Evolutionary conservation across 2,113 vertebrate genomes (phyloP).

Genomic region (Carlito syrichta): DNA sequence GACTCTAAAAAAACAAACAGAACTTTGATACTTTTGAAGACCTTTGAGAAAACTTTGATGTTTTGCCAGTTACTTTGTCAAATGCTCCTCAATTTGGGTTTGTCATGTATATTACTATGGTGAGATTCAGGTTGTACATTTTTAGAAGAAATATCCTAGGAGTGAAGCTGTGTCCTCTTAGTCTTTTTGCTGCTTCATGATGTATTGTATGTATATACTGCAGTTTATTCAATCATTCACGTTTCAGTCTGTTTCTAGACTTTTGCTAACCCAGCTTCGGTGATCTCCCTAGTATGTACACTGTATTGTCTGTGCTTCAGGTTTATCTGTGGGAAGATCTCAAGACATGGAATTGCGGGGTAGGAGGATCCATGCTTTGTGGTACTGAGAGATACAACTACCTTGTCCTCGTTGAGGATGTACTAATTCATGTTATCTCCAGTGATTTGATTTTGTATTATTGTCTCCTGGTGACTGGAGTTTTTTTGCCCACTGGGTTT

Average conservation of each 20-base stretch:
- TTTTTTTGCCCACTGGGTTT: not conserved
- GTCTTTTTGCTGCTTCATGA: not conserved
- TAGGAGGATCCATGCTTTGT: fast-evolving
- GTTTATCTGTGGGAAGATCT: not conserved
- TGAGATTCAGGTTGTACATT: not conserved
- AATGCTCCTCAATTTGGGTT: not conserved
- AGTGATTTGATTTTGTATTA: not conserved
- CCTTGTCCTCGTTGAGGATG: not conserved
- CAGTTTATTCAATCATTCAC: not conserved
- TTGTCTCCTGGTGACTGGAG: not conserved
- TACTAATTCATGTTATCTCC: not conserved
- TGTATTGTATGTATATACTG: fast-evolving
- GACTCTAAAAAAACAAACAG: too few species aligned
- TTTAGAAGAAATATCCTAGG: not conserved
- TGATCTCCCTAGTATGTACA: too few species aligned
- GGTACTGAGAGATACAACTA: fast-evolving
- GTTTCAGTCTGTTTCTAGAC: not conserved
- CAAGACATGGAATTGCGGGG: not conserved
- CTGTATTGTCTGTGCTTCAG: fast-evolving
- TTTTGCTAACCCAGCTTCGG: not conserved
- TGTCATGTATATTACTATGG: not conserved
- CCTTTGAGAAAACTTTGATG: not conserved
- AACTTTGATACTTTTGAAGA: not conserved
- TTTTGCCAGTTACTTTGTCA: not conserved
- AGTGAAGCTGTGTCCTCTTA: not conserved